Base-by-base conservation (phyloP, 2,113 vertebrate genomes). In the Pelecanus crispus region DNA sequence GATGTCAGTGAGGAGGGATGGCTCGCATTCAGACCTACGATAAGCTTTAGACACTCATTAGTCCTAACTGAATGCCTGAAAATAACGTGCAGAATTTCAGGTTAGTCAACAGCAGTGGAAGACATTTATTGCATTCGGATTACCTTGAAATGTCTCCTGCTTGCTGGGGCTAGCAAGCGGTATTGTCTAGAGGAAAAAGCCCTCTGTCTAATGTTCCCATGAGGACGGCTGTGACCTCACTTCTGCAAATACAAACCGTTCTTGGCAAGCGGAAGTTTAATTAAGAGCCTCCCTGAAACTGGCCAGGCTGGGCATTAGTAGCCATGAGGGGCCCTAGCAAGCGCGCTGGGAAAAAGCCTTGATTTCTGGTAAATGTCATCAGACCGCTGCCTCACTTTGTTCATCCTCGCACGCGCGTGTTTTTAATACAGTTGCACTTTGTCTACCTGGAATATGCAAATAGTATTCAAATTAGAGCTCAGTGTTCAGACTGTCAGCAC, bases 391-490 rank as follows among this genome's bases (percentile, higher is more conserved):
- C 94, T 95, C 90, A 0, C 96, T 96, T 21, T 24, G 91, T 73
- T 88, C 65, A 6, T 49, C 94, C 86, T 91, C 49, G 4, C 1
- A 0, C 5, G 21, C 10, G 19, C 1, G 2, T 16, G 32, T 20
- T 88, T 91, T 88, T 91, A 94, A 78, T 81, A 71, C 26, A 1
- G 73, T 91, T 80, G 85, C 14, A 38, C 79, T 88, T 94, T 92
- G 96, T 96, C 97, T 98, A 98, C 98, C 98, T 98, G 98, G 59
- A 94, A 93, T 97, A 98, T 98, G 97, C 97, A 98, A 98, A 98
- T 97, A 8, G n/a, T 55, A 98, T 98, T 98, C 97, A 98, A 97
- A 98, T 98, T 28, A 92, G 95, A 92, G n/a, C 93, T 92, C 90
- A 24, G 80, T 40, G 38, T 81, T 92, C 88, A 45, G 95, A 66